Evolutionary conservation across 2,888 invertebrate genomes (phyloP), one percentile per base, ranked within the genome.

Genomic region (Mamestra brassicae): DNA sequence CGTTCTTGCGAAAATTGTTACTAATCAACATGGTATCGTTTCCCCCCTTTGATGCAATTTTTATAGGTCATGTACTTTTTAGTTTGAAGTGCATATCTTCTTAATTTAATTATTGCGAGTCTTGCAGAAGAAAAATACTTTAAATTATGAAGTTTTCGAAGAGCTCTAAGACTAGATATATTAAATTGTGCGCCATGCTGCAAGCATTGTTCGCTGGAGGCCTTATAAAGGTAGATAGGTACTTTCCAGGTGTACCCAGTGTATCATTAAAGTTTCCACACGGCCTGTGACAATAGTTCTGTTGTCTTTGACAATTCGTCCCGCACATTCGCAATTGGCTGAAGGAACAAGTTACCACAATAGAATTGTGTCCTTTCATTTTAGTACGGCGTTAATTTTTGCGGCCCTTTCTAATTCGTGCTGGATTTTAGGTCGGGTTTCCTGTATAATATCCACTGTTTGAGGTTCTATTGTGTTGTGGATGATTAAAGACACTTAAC

Each of bases 321-420:
- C 82, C 93, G 92, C 91, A 89, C 83, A 85, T 88, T 85, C 85
- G 87, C 88, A 85, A 92, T 92, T 73, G 72, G 60, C 61, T 86
- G 87, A 71, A 81, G 84, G 80, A 89, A 89, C 87, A 80, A 81
- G 83, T 76, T 80, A 78, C 88, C 91, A 95, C 94, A 95, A 95
- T 94, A 94, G 94, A 94, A 94, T 93, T 92, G 91, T 92, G 91
- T 92, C 91, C 93, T 92, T 87, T 84, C 73, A 80, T 80, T 75
- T 77, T 57, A 45, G 66, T 65, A 54, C 62, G 54, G 42, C 55
- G 17, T 55, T 76, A 71, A 74, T 83, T 80, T 80, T 71, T 62
- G 72, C 61, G 68, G 72, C 63, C 73, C 72, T 80, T 75, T 84
- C 78, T 80, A 80, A 76, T 63, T 80, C 63, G 52, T 45, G 52